Conservation (phyloP, 37 sponge, comb jelly and placozoan genomes). For the Aphrocallistes beatrix region DNA sequence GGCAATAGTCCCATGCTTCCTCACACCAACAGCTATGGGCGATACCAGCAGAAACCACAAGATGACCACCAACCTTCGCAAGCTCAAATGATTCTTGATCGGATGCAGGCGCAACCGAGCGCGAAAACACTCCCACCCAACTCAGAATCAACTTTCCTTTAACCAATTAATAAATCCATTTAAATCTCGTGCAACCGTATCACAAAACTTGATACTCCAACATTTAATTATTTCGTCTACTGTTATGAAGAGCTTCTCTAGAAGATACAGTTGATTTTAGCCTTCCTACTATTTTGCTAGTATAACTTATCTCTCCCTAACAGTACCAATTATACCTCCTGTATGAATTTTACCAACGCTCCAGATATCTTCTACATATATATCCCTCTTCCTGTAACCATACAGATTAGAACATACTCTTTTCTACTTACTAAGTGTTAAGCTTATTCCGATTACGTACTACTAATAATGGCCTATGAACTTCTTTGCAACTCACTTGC, state of each 20-base stretch:
- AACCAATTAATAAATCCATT: background rate
- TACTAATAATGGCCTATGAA: background rate
- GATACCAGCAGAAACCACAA: too few species aligned
- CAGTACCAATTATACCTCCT: background rate
- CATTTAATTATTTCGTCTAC: background rate
- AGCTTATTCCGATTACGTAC: background rate
- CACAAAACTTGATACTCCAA: background rate
- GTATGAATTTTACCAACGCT: conserved; percentile 9
- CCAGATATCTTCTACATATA: too few species aligned
- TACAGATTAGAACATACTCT: background rate
- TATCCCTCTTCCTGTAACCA: background rate
- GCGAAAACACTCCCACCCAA: background rate
- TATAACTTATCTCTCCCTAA: background rate
- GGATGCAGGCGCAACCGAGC: background rate
- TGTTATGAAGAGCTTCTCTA: background rate
- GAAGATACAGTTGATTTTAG: conserved; percentile 15
- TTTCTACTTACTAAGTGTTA: background rate
- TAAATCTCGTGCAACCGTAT: background rate
- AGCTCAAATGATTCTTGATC: background rate
- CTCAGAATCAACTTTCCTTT: conserved; percentile 17
- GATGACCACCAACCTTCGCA: background rate
- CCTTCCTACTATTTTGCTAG: background rate
- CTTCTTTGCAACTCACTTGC: conserved; percentile 19
- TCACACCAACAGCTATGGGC: background rate
- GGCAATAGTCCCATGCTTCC: background rate